Conservation (phyloP, 1,140 invertebrate genomes). For the Galleria mellonella region DNA sequence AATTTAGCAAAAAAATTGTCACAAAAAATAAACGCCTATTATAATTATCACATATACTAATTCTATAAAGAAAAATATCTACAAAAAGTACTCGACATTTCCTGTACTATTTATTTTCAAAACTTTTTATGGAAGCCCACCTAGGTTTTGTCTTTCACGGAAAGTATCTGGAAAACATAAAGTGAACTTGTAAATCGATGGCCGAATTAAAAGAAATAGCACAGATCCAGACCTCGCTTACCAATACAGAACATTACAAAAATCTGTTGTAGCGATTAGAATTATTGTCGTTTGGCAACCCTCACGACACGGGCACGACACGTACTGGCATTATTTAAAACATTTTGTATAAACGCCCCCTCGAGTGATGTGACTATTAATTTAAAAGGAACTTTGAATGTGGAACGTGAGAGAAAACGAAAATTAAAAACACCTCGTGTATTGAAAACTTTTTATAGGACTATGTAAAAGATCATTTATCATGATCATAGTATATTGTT, state of each 20-base stretch:
- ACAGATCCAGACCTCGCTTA: constrained; percentile 50
- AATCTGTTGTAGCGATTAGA: constrained; percentile 65
- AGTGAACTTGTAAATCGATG: constrained; percentile 63
- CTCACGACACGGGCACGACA: constrained; percentile 30
- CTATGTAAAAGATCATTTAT: too few relatives aligned
- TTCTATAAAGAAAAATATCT: too few relatives aligned
- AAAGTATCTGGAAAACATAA: constrained; percentile 49
- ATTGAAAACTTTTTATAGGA: background rate
- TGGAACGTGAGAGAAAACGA: constrained; percentile 32
- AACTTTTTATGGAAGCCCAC: background rate
- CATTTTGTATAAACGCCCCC: constrained; percentile 47
- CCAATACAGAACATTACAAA: constrained; percentile 67
- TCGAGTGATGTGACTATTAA: constrained; percentile 47
- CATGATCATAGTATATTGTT: too few relatives aligned
- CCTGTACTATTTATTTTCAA: too few relatives aligned
- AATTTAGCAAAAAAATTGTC: too few relatives aligned
- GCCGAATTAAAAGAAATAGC: constrained; percentile 66
- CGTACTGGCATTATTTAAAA: constrained; percentile 60
- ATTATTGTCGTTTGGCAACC: constrained; percentile 57
- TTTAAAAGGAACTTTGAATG: constrained; percentile 42
- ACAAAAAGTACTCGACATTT: too few relatives aligned
- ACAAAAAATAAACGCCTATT: too few relatives aligned
- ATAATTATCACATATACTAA: too few relatives aligned
- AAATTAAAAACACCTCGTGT: constrained; percentile 10
- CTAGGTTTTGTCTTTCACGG: constrained; percentile 26